These are phyloP conservation scores for Erethizon dorsatum DNA, from an alignment of 2,797 vertebrate genomes.

Conservation along the genomic window DNA sequence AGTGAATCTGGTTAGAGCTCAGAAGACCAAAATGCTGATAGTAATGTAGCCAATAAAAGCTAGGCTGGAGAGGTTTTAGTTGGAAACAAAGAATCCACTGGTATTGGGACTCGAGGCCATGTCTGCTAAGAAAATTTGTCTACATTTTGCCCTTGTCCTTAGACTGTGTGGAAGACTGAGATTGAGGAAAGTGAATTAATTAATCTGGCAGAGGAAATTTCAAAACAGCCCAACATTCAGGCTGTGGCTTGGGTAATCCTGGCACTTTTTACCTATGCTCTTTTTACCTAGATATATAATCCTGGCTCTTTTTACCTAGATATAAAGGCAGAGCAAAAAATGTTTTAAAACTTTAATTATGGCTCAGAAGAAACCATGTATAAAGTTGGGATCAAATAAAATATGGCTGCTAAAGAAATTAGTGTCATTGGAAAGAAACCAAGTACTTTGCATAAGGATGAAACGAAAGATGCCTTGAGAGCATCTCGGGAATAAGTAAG, in stretches of 20 bases:
- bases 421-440: neutral
- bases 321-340: neutral
- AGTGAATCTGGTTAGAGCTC: neutral
- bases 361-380: neutral
- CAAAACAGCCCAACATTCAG: neutral
- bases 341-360: neutral
- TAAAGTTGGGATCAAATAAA: neutral
- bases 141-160: neutral
- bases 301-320: neutral
- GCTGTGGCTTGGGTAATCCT: neutral
- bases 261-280: neutral
- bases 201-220: neutral
- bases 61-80: neutral
- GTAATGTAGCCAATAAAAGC: neutral
- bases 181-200: neutral
- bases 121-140: neutral
- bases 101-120: neutral
- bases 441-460: neutral
- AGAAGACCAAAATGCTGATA: neutral
- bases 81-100: neutral
- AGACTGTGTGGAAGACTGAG: neutral
- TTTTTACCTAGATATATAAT: neutral
- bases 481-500: neutral
- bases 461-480: neutral
- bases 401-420: neutral